These are phyloP conservation scores for Ruditapes philippinarum DNA, from an alignment of 1,140 invertebrate species.

Conservation along the genomic window DNA sequence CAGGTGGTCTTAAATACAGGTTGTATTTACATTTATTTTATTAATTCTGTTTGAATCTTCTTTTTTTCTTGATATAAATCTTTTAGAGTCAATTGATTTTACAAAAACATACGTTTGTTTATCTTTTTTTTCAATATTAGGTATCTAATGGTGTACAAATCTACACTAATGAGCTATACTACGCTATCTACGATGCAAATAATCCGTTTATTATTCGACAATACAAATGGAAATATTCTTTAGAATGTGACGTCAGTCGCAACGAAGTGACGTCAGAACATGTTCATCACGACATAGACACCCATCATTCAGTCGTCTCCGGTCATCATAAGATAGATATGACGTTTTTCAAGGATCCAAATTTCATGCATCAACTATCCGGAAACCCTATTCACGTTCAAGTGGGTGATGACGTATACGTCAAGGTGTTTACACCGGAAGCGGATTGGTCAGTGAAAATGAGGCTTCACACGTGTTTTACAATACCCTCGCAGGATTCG, in stretches of 20 bases:
- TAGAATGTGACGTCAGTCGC: slow-evolving; percentile 37
- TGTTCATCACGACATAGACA: not conserved
- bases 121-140: not conserved
- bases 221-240: slow-evolving; percentile 23
- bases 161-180: slow-evolving; percentile 32
- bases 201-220: slow-evolving; percentile 6
- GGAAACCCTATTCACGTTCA: not conserved
- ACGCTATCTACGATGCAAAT: not conserved
- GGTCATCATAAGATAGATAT: not conserved
- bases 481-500: not conserved
- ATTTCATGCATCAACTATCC: slow-evolving; percentile 5
- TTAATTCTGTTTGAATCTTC: no score
- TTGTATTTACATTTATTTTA: no score
- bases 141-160: not conserved
- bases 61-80: no score
- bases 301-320: not conserved
- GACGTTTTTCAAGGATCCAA: slow-evolving; percentile 28
- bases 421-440: slow-evolving; percentile 39
- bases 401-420: slow-evolving; percentile 53
- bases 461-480: slow-evolving; percentile 53
- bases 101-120: no score
- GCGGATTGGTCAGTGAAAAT: slow-evolving; percentile 35
- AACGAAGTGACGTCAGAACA: slow-evolving; percentile 14
- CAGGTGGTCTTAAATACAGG: no score
- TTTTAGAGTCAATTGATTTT: no score